Evolutionary conservation across 2,888 invertebrate genomes (phyloP), one percentile per base, ranked within the genome.

Genomic region (Synanthedon vespiformis): DNA sequence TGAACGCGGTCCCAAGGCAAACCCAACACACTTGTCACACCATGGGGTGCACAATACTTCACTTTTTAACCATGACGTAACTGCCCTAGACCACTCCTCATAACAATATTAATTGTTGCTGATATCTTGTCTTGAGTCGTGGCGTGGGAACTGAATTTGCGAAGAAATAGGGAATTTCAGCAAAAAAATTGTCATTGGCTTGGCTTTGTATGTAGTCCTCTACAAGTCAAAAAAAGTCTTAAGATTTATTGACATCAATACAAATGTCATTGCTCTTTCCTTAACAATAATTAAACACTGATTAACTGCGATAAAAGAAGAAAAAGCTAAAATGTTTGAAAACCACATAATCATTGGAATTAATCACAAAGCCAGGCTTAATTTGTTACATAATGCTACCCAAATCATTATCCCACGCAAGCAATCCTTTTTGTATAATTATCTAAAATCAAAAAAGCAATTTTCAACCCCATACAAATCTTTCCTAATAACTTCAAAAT

Each of bases 401-500:
- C 44, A 6, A n/a, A 70, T 67, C 59, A 61, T 62, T 62, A 67
- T 68, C 65, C 62, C 58, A 65, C 64, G 64, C 63, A 65, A 70
- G 64, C 63, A 65, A 70, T 66, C 58, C 67, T 63, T 64, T 72
- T 63, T 69, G 68, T 62, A 60, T 74, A 73, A 82, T 82, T 74
- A 77, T 65, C 63, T 58, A 60, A 69, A 76, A 66, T 48, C 48
- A 40, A 72, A 74, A 75, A 73, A 64, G 58, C 54, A 56, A 53
- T 59, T 55, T 72, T 72, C 70, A 70, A 69, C 74, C 77, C 76
- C 64, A 72, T 34, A 75, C 76, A 70, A 73, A 80, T 79, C 73
- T 63, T 67, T 67, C 72, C 77, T 80, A 84, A 85, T 82, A 76
- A 77, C 74, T 76, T 68, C 67, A 80, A 84, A 86, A 81, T 74